phyloP scores from a whole-genome alignment of 2,888 invertebrate genomes.

The Archips xylosteana region DNA sequence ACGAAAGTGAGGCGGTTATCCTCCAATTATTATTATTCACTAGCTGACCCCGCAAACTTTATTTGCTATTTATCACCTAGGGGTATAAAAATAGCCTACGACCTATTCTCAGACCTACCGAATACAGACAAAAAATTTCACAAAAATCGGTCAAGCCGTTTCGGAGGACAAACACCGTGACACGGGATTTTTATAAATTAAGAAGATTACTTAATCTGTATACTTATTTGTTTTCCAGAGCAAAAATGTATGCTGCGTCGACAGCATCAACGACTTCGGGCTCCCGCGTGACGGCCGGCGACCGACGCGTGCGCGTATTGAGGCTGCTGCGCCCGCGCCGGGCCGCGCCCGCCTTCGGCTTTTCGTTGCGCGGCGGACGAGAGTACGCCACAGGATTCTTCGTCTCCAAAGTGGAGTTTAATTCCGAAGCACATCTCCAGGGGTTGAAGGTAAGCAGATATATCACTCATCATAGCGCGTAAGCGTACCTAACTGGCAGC shows the following conservation, averaged over 20 bases:
- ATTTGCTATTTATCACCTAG: too few relatives aligned
- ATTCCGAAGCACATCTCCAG: conserved; percentile 94
- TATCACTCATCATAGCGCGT: too few relatives aligned
- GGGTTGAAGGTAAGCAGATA: conserved; percentile 91
- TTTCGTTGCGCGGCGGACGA: conserved; percentile 93
- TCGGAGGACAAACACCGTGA: too few relatives aligned
- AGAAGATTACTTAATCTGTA: not conserved
- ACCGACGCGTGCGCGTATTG: conserved; percentile 75
- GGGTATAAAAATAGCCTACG: too few relatives aligned
- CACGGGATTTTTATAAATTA: not conserved
- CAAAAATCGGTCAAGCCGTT: too few relatives aligned
- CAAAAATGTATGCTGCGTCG: conserved; percentile 72
- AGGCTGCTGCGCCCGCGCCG: conserved; percentile 77
- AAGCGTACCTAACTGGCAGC: too few relatives aligned
- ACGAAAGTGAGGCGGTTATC: too few relatives aligned
- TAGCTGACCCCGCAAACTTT: too few relatives aligned
- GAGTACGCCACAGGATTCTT: conserved; percentile 97
- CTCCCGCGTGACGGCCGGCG: conserved; percentile 63
- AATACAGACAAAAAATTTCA: too few relatives aligned
- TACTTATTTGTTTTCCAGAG: conserved; percentile 48
- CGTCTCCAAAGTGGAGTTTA: conserved; percentile 94
- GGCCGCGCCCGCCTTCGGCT: conserved; percentile 89
- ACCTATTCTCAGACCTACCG: too few relatives aligned
- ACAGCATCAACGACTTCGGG: conserved; percentile 75
- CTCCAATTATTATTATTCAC: too few relatives aligned